phyloP scores from a whole-genome alignment of 2,888 invertebrate species.

The Athrips mouffetella region DNA sequence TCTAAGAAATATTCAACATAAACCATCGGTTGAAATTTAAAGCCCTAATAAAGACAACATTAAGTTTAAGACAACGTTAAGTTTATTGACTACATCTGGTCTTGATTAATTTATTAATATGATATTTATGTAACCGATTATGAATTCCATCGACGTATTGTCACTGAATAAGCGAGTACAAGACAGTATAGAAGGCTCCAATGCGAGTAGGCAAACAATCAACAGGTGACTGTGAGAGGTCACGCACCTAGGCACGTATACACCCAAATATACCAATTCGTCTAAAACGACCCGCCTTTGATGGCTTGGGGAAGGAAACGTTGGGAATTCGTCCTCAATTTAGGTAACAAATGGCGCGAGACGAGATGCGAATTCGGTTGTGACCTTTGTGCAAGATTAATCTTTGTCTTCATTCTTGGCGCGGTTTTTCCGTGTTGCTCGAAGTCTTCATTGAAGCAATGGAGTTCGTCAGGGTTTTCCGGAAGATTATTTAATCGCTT shows the following conservation, averaged over 20 bases:
- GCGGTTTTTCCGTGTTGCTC: not conserved
- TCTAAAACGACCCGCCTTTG: slow-evolving; percentile 27
- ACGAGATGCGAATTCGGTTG: slow-evolving; percentile 4
- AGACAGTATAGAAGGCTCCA: slow-evolving; percentile 27
- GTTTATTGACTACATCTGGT: not conserved
- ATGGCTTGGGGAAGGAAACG: slow-evolving; percentile 19
- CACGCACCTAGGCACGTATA: slow-evolving; percentile 31
- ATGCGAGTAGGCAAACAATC: slow-evolving; percentile 32
- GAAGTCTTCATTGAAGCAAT: not conserved
- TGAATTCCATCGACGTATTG: not conserved
- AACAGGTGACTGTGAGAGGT: slow-evolving; percentile 36
- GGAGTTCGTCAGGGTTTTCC: no score
- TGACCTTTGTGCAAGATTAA: slow-evolving; percentile 3
- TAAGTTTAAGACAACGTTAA: no score
- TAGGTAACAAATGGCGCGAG: slow-evolving; percentile 5
- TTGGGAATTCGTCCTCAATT: slow-evolving; percentile 12
- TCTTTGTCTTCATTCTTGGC: not conserved
- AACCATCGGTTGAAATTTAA: no score
- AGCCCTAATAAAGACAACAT: no score
- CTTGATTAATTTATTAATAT: not conserved
- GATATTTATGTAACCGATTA: not conserved
- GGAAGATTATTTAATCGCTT: no score
- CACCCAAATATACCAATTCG: slow-evolving; percentile 17
- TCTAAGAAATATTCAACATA: no score
- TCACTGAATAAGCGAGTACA: slow-evolving; percentile 26